Evolutionary conservation across 2,113 vertebrate species (phyloP), one percentile per base, ranked within the genome.

Genomic region (Tursiops truncatus): DNA sequence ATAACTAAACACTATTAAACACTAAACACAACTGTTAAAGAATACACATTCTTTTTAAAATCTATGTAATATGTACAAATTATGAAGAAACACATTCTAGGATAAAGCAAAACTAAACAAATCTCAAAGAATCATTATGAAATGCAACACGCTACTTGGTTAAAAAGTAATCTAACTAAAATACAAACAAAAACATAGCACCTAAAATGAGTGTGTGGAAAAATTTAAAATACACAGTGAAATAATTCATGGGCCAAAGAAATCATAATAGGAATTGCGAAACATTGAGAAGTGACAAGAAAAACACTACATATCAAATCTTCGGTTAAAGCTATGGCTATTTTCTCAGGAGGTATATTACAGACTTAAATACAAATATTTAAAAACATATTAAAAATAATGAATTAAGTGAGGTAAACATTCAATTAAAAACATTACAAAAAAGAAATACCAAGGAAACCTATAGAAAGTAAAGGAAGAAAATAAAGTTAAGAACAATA

Each of bases 121-220:
- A 94, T 76, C 50, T 58, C 5, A 53, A 76, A 87, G 28, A 58
- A 77, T n/a, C 50, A 84, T 76, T 50, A 80, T 23, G 25, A 68
- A 67, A 60, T 67, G 12, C 4, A 60, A 63, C 18, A 94, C 5
- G 13, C 0, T 62, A 67, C 62, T 68, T 65, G 62, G n/a, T 47
- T 70, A 83, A 62, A 74, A 91, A 88, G 21, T 44, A 87, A 91
- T 68, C 25, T 85, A 95, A 80, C 17, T 63, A 68, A 95, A 90
- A 85, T 76, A 60, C 2, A 86, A 90, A 74, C 31, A 28, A 86
- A 41, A 73, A 74, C 7, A 79, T 5, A 73, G 36, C 15, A 86
- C 47, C 65, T 89, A 89, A 93, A 81, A 80, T 92, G 36, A 1
- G 12, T 70, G 14, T 36, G 8, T 76, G 17, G 17, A 83, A 87